phyloP scores from a whole-genome alignment of 2,113 vertebrate species.

The Actenoides hombroni region DNA sequence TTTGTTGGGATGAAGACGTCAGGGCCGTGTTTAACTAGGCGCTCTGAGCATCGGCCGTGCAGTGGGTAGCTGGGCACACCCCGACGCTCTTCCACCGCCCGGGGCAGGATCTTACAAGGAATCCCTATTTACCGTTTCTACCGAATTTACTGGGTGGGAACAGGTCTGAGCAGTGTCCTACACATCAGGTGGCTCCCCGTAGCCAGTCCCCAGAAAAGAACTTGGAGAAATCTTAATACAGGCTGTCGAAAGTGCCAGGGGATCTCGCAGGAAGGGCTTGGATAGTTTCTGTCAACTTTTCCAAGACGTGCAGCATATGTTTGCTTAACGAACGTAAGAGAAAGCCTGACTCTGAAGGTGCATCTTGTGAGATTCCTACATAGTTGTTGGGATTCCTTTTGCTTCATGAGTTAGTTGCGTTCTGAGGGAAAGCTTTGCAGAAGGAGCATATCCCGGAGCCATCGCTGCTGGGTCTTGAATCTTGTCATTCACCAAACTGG shows the following conservation, averaged over 20 bases:
- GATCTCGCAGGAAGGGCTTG: not conserved
- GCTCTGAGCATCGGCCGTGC: not conserved
- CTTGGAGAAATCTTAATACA: not conserved
- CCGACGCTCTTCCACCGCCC: not conserved
- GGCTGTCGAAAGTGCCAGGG: not conserved
- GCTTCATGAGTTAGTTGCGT: not conserved
- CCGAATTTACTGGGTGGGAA: not conserved
- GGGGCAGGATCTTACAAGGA: not conserved
- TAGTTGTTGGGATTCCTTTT: not conserved
- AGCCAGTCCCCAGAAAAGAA: not conserved
- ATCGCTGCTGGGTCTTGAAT: not conserved
- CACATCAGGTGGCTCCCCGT: rapidly evolving
- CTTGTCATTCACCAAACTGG: not conserved
- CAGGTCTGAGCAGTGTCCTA: not conserved
- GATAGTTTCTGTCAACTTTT: not conserved
- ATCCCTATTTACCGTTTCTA: not conserved
- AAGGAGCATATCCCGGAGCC: not conserved
- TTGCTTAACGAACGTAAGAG: not conserved
- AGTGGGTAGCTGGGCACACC: not conserved
- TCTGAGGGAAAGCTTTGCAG: not conserved
- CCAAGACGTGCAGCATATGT: not conserved
- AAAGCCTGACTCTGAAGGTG: not conserved
- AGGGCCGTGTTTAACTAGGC: not conserved
- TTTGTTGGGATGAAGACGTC: conserved; percentile 25
- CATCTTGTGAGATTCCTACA: not conserved